Percentiles rank a stretch among this genome's conserved stretches.
Conservation (phyloP, 2,797 vertebrate genomes). For the Parambassis ranga region DNA sequence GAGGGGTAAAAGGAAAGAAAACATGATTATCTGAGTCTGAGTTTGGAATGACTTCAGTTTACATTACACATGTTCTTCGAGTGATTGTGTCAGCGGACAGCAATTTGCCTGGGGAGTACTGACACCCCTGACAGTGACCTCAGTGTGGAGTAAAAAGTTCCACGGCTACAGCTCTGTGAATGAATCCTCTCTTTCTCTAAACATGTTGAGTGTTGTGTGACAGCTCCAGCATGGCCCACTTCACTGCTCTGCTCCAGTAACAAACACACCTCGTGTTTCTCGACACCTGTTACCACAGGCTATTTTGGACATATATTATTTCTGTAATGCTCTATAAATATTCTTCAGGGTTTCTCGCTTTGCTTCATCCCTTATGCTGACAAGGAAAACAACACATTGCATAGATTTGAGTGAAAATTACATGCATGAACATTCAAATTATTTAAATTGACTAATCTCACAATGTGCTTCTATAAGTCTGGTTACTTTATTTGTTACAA, state of each 20-base stretch:
- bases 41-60: slow-evolving; percentile 1
- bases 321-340: slow-evolving; percentile 35
- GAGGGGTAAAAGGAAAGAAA: no score
- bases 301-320: slow-evolving; percentile 40
- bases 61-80: slow-evolving; percentile 22
- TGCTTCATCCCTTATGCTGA: background rate
- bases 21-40: no score
- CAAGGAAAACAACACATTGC: background rate
- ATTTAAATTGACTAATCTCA: background rate
- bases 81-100: slow-evolving; percentile 45
- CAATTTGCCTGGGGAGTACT: slow-evolving; percentile 20
- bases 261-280: slow-evolving; percentile 49
- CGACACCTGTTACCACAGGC: slow-evolving; percentile 44
- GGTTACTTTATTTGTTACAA: background rate
- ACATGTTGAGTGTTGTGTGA: slow-evolving; percentile 14
- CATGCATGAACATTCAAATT: background rate
- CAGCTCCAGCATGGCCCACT: background rate
- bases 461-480: background rate
- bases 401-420: background rate
- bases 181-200: slow-evolving; percentile 36
- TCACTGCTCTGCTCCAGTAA: background rate
- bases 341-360: background rate
- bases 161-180: slow-evolving; percentile 32
- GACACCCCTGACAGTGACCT: slow-evolving; percentile 41
- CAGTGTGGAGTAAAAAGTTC: slow-evolving; percentile 36